These are phyloP conservation scores for Chelonia mydas DNA, from an alignment of 2,797 vertebrate genomes.

Conservation along the genomic window DNA sequence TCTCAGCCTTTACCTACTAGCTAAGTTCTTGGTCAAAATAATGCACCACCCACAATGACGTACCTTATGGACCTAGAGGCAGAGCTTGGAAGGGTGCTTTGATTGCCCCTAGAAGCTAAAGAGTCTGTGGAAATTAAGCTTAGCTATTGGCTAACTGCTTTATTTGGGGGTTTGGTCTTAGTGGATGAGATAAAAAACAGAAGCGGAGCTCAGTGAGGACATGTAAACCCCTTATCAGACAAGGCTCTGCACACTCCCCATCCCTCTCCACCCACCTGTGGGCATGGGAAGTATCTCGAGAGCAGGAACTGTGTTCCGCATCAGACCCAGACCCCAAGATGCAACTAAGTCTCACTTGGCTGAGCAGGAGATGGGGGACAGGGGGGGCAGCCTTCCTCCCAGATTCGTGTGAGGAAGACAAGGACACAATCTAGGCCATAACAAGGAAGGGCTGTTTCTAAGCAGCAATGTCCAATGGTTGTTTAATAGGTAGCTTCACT, in stretches of 20 bases:
- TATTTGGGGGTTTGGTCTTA: background rate
- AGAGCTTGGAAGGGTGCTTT: background rate
- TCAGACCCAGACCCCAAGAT: background rate
- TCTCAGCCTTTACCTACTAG: accelerated
- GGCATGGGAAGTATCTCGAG: background rate
- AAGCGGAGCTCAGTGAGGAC: background rate
- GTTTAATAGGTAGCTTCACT: background rate
- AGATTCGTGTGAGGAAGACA: background rate
- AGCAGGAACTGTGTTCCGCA: background rate
- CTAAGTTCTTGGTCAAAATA: background rate
- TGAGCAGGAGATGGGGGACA: background rate
- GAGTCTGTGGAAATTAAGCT: background rate
- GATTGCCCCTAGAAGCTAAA: accelerated
- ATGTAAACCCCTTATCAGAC: background rate
- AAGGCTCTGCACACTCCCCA: background rate
- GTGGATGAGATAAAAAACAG: background rate
- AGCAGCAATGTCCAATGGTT: background rate
- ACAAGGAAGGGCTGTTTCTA: background rate
- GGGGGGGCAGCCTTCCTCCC: background rate
- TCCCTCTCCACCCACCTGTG: background rate
- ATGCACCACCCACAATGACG: background rate
- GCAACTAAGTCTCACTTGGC: background rate
- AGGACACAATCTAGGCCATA: background rate
- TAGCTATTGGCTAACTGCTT: background rate
- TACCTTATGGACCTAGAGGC: background rate